These are phyloP conservation scores for Heteractis magnifica DNA, from an alignment of 92 coral and sea anemone species.

Conservation along the genomic window DNA sequence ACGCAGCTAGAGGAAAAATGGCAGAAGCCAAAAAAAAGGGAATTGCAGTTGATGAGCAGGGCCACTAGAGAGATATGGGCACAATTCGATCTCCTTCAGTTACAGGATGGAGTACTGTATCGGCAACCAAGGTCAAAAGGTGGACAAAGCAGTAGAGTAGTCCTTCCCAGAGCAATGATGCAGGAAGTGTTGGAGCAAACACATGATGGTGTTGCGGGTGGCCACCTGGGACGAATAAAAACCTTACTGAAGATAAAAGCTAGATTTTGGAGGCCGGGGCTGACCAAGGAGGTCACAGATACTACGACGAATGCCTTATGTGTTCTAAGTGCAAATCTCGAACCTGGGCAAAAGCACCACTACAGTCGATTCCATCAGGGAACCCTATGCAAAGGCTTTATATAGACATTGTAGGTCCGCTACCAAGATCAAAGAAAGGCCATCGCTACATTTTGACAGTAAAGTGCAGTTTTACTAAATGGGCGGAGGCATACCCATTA, in stretches of 20 bases:
- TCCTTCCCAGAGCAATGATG: no score
- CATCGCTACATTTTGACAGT: neutral
- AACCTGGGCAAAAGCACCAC: no score
- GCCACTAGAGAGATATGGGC: slow-evolving; percentile 34
- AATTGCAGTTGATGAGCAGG: slow-evolving; percentile 7
- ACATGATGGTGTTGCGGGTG: slow-evolving; percentile 26
- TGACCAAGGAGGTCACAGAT: slow-evolving; percentile 35
- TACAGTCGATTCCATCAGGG: slow-evolving; percentile 18
- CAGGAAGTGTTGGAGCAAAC: slow-evolving; percentile 15
- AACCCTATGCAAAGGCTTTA: slow-evolving; percentile 25
- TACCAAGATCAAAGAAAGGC: slow-evolving; percentile 15
- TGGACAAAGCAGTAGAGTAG: neutral
- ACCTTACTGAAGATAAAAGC: slow-evolving; percentile 19
- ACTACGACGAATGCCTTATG: slow-evolving; percentile 8
- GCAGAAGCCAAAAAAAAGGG: neutral
- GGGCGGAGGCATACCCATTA: slow-evolving; percentile 55
- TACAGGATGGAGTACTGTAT: slow-evolving; percentile 32
- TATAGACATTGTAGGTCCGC: slow-evolving; percentile 41
- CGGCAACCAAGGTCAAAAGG: slow-evolving; percentile 10
- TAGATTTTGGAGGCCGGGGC: neutral
- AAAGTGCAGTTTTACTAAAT: slow-evolving; percentile 41
- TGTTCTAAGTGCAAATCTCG: no score
- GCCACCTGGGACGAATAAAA: neutral
- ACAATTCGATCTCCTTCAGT: slow-evolving; percentile 35
- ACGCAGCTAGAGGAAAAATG: slow-evolving; percentile 2